A percentile compares a stretch with the other conserved stretches of the same genome.
These are phyloP conservation scores for Spisula subtruncata DNA, from an alignment of 2,888 invertebrate species.

Conservation along the genomic window DNA sequence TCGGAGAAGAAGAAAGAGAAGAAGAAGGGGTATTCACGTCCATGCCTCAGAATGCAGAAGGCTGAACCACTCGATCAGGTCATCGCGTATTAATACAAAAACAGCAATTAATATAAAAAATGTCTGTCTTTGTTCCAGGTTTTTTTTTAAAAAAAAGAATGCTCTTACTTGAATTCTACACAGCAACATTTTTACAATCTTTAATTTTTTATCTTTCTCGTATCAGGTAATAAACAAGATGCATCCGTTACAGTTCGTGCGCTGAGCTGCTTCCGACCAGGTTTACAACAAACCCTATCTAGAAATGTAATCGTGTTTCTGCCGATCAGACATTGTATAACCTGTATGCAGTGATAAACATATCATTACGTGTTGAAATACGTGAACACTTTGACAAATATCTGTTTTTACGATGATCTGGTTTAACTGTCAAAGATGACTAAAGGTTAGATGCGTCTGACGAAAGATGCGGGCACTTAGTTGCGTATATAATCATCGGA, in stretches of 20 bases:
- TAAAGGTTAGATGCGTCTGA: slow-evolving; percentile 29
- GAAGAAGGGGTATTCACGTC: too few species aligned
- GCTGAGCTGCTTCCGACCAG: slow-evolving; percentile 26
- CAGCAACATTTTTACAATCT: slow-evolving; percentile 4
- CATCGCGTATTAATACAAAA: too few species aligned
- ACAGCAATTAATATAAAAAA: too few species aligned
- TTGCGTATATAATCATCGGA: too few species aligned
- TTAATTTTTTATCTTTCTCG: background rate
- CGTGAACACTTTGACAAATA: slow-evolving; percentile 15
- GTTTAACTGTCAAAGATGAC: background rate
- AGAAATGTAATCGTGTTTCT: slow-evolving; percentile 27
- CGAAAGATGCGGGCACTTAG: background rate
- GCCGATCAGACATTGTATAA: slow-evolving; percentile 33
- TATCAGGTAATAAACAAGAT: slow-evolving; percentile 25
- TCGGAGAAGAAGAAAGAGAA: too few species aligned
- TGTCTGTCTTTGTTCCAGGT: too few species aligned
- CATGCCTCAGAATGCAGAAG: too few species aligned
- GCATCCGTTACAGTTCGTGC: slow-evolving; percentile 23
- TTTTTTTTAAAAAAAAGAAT: too few species aligned
- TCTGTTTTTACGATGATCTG: background rate
- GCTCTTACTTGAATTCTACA: slow-evolving; percentile 8
- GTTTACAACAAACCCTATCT: slow-evolving; percentile 1
- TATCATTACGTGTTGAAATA: slow-evolving; percentile 21
- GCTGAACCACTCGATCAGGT: too few species aligned
- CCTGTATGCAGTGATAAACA: slow-evolving; percentile 44